Evolutionary conservation across 2,113 vertebrate species (phyloP).

Genomic region (Syngnathus scovelli): DNA sequence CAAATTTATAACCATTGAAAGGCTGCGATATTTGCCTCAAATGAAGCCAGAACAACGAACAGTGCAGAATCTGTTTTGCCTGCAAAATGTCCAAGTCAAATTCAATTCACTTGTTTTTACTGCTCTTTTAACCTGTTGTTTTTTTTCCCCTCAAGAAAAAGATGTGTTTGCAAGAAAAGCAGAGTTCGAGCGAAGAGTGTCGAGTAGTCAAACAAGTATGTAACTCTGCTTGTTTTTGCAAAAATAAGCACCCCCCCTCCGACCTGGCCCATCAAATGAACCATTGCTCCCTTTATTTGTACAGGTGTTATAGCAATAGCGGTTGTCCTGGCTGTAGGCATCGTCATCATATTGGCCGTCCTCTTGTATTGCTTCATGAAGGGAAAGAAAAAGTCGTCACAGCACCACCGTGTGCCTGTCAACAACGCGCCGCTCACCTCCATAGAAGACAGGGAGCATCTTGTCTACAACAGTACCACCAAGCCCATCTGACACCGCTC

Average conservation of each 20-base stretch:
- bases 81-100: not conserved
- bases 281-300: not conserved
- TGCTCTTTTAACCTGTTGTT: not conserved
- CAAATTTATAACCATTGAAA: not conserved
- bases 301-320: conserved; percentile 67
- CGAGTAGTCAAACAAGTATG: conserved; percentile 42
- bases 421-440: conserved; percentile 70
- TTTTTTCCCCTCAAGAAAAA: conserved; percentile 45
- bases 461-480: conserved; percentile 86
- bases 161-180: conserved; percentile 50
- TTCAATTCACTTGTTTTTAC: not conserved
- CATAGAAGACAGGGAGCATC: conserved; percentile 77
- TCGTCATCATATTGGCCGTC: conserved; percentile 72
- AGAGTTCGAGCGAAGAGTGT: conserved; percentile 3
- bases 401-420: conserved; percentile 67
- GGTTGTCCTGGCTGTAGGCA: conserved; percentile 71
- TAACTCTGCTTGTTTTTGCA: not conserved
- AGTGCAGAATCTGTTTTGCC: not conserved
- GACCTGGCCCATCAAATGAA: not conserved
- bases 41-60: not conserved
- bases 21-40: not conserved
- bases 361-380: conserved; percentile 80
- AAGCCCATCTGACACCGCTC: conserved; percentile 79
- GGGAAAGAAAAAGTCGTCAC: conserved; percentile 60
- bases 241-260: not conserved